These are phyloP conservation scores for Pangasius macronema DNA, from an alignment of 2,797 vertebrate genomes.

Conservation along the genomic window DNA sequence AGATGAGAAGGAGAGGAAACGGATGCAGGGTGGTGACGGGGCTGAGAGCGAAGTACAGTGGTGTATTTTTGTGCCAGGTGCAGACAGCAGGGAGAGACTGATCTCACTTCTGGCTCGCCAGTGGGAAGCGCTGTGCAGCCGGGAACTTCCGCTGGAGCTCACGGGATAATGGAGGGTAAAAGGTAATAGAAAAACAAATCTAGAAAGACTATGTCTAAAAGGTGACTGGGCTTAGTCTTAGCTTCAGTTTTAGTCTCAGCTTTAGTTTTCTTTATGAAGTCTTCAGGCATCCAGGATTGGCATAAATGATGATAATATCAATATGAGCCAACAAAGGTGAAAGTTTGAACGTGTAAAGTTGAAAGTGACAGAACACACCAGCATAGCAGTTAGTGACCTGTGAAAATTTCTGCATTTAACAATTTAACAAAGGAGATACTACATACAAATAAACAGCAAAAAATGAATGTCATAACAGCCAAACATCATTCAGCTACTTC, in stretches of 20 bases:
- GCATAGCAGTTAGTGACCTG: not conserved
- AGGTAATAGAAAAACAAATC: not conserved
- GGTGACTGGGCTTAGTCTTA: not conserved
- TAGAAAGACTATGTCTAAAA: not conserved
- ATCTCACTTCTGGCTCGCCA: conserved; percentile 92
- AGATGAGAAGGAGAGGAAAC: conserved; percentile 60
- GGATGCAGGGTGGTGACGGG: conserved; percentile 50
- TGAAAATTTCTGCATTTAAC: not conserved
- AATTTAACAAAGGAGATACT: not conserved
- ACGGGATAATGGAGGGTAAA: conserved; percentile 43
- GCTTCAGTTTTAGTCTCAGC: not conserved
- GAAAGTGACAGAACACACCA: not conserved
- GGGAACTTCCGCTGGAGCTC: conserved; percentile 93
- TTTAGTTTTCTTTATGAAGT: conserved; percentile 16
- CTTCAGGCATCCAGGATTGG: not conserved
- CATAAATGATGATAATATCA: not conserved
- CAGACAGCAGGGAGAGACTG: conserved; percentile 91
- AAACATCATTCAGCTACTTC: not conserved
- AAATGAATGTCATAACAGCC: not conserved
- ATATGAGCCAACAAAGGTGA: not conserved
- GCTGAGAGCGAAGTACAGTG: conserved; percentile 86
- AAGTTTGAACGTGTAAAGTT: not conserved
- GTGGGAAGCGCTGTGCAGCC: conserved; percentile 92
- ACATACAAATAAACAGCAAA: not conserved
- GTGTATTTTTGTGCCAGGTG: conserved; percentile 91